Base-by-base conservation (phyloP, 2,888 invertebrate genomes). In the Tuberolachnus salignus region DNA sequence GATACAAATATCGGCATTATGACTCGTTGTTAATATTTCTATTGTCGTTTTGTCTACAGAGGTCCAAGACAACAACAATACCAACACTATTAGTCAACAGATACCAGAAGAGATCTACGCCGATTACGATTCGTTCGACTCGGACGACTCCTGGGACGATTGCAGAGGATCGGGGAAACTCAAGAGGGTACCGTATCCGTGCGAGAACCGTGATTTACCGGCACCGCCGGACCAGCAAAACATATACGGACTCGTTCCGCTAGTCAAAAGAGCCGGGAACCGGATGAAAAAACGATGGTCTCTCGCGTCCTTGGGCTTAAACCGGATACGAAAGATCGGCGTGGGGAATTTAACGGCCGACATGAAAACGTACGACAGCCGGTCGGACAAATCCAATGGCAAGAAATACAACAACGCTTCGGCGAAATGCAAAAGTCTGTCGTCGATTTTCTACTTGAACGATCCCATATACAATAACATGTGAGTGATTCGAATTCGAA, bases 201-300 rank as follows among this genome's bases (percentile, higher is more conserved):
- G 78, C 23, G 59, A 78, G 34, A 80, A 71, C 13, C 66, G 61
- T 3, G 51, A 21, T n/a, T 59, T 80, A 46, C 73, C 81, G 1
- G 70, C 49, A 14, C 64, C 61, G 10, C 80, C 73, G 13, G 70
- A 70, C 9, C 61, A 69, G 14, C 80, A 80, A 59, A 81, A 81
- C 59, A 81, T 81, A n/a, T 82, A 81, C 64, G 82, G 81, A 10
- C 23, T 82, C 9, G 67, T 83, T 4, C 72, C 78, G 4, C 8
- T 81, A 49, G 81, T 83, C 82, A 82, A 82, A 80, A 81, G 82
- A 64, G 82, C 83, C 3, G 82, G 83, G 51, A 82, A 83, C 75
- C 81, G 82, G 80, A 81, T 83, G 82, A 80, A 82, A 78, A 83
- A 83, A 80, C 81, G 82, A 44, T 83, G 83, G 83, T 82, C 83